Evolutionary conservation across 2,888 invertebrate genomes (phyloP).

Genomic region (Phalangium opilio): DNA sequence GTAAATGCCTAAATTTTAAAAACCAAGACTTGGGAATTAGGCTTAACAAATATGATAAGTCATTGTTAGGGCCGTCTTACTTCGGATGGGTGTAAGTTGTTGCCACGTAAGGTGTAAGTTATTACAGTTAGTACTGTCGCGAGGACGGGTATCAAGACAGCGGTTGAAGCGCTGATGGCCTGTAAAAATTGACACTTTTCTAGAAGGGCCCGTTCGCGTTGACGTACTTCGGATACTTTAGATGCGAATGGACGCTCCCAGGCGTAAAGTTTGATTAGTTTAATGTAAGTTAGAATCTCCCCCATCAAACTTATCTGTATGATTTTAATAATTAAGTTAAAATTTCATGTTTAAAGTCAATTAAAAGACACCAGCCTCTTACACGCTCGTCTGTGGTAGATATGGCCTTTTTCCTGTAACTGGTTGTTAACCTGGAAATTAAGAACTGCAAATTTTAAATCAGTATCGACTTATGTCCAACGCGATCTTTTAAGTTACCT

Average conservation of each 20-base stretch:
- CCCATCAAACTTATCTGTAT: conserved; percentile 38
- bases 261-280: conserved; percentile 47
- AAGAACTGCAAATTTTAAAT: neutral
- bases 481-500: conserved; percentile 30
- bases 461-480: neutral
- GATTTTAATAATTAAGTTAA: conserved; percentile 1
- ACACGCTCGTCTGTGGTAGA: conserved; percentile 32
- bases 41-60: neutral
- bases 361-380: no score
- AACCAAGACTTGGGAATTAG: no score
- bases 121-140: conserved; percentile 44
- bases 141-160: conserved; percentile 44
- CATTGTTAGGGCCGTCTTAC: conserved; percentile 36
- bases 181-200: conserved; percentile 42
- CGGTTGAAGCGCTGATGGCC: conserved; percentile 42
- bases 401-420: conserved; percentile 28
- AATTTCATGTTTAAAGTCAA: neutral
- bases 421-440: conserved; percentile 33
- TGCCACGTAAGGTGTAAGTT: conserved; percentile 39
- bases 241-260: conserved; percentile 45
- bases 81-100: conserved; percentile 44
- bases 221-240: conserved; percentile 38
- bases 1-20: conserved; percentile 24
- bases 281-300: conserved; percentile 42
- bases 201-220: conserved; percentile 37